These are phyloP conservation scores for Augochlora pura DNA, from an alignment of 1,140 invertebrate genomes.

Conservation along the genomic window DNA sequence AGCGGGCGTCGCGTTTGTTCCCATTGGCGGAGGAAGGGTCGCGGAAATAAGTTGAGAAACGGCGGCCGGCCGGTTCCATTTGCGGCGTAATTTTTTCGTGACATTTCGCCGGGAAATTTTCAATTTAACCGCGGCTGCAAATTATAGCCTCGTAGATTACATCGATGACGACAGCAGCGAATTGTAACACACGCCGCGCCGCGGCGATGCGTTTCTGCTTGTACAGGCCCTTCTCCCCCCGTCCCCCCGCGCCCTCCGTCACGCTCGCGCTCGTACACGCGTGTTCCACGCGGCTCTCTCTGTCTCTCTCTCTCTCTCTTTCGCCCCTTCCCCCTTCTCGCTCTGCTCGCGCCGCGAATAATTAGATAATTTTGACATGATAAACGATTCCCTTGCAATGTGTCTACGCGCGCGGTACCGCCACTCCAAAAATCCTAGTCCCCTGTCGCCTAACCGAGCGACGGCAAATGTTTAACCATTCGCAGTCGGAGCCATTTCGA, in stretches of 20 bases:
- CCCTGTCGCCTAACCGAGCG: neutral
- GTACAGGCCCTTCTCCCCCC: neutral
- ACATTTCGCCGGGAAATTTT: constrained; percentile 21
- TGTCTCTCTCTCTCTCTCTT: neutral
- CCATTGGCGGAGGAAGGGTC: neutral
- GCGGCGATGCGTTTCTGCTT: constrained; percentile 31
- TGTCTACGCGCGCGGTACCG: neutral
- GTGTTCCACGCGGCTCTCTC: too few relatives aligned
- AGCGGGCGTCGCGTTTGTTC: neutral
- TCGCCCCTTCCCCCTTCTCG: neutral
- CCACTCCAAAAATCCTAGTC: constrained; percentile 26
- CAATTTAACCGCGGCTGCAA: constrained; percentile 42
- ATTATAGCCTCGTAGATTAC: constrained; percentile 48
- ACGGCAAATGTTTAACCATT: neutral
- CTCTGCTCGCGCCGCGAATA: constrained; percentile 5
- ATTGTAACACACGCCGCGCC: constrained; percentile 36
- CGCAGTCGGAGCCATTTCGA: too few relatives aligned
- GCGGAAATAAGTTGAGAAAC: neutral
- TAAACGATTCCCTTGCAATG: constrained; percentile 25
- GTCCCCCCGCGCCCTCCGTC: neutral
- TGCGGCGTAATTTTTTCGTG: constrained; percentile 8
- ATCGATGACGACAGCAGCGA: constrained; percentile 39
- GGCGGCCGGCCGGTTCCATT: neutral
- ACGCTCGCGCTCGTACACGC: neutral
- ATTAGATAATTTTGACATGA: constrained; percentile 48